These are phyloP conservation scores for Pygocentrus nattereri DNA, from an alignment of 2,797 vertebrate species.

Conservation along the genomic window DNA sequence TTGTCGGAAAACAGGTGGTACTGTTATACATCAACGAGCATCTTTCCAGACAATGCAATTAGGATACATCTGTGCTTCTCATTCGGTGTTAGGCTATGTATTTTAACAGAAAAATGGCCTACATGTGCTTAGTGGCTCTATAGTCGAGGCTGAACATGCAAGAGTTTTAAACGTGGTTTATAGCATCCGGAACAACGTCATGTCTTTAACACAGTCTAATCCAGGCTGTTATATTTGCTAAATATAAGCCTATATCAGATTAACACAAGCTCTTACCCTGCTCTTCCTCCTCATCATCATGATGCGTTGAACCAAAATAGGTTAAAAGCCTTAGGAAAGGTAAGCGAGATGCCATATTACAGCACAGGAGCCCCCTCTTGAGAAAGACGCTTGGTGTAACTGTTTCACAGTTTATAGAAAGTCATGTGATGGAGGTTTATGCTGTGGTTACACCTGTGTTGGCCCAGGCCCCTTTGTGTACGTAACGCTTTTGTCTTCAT, in stretches of 20 bases:
- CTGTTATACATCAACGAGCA: neutral
- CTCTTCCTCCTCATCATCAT: neutral
- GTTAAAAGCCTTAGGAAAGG: neutral
- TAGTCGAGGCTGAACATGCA: too few relatives aligned
- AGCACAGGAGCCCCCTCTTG: neutral
- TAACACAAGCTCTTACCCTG: neutral
- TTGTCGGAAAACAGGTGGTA: neutral
- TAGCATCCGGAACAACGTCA: neutral
- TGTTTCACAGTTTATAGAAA: neutral
- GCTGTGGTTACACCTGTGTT: neutral
- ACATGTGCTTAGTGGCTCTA: too few relatives aligned
- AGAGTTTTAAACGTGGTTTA: too few relatives aligned
- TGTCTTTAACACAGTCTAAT: neutral
- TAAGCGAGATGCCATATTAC: constrained; percentile 12
- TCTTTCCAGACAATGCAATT: neutral
- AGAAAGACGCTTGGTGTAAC: neutral
- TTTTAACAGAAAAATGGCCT: too few relatives aligned
- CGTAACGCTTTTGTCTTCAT: neutral
- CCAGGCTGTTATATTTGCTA: neutral
- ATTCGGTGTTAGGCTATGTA: neutral
- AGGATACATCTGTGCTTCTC: neutral
- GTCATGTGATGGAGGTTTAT: constrained; percentile 2
- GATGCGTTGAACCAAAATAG: neutral
- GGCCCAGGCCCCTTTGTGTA: neutral
- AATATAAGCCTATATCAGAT: neutral